Conservation (phyloP, 2,797 vertebrate genomes). For the Podarcis lilfordi region DNA sequence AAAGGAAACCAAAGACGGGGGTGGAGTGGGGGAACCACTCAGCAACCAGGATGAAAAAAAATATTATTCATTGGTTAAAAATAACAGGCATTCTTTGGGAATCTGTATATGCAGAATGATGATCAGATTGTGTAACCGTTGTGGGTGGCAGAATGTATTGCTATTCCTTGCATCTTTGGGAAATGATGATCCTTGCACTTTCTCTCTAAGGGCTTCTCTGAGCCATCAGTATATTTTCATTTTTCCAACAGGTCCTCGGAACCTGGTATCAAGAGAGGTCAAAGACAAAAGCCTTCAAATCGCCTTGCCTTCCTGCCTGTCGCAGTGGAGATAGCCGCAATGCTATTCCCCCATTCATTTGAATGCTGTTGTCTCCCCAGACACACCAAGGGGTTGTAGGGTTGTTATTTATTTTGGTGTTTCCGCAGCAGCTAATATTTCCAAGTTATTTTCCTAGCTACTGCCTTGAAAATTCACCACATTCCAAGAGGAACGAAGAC, state of each 20-base stretch:
- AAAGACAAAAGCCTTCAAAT: background rate
- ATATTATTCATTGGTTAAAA: constrained; percentile 23
- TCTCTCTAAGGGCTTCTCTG: background rate
- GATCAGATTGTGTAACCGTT: background rate
- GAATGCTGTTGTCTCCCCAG: background rate
- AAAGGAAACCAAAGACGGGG: too few species aligned
- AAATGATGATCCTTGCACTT: background rate
- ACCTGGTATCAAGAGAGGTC: background rate
- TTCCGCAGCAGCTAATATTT: background rate
- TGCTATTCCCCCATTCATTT: background rate
- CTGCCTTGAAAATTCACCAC: background rate
- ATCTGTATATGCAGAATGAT: background rate
- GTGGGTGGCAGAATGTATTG: background rate
- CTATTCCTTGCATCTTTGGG: background rate
- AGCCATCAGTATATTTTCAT: background rate
- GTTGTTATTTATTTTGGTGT: too few species aligned
- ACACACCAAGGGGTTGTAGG: background rate
- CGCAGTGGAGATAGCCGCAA: background rate
- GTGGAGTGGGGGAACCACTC: background rate
- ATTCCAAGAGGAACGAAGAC: background rate
- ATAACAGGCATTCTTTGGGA: constrained; percentile 13
- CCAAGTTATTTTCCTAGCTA: background rate
- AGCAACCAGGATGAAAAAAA: background rate
- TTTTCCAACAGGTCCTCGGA: background rate
- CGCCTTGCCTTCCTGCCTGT: background rate